Base-by-base conservation (phyloP, 2,113 vertebrate genomes). In the Pseudorhombus dupliciocellatus region DNA sequence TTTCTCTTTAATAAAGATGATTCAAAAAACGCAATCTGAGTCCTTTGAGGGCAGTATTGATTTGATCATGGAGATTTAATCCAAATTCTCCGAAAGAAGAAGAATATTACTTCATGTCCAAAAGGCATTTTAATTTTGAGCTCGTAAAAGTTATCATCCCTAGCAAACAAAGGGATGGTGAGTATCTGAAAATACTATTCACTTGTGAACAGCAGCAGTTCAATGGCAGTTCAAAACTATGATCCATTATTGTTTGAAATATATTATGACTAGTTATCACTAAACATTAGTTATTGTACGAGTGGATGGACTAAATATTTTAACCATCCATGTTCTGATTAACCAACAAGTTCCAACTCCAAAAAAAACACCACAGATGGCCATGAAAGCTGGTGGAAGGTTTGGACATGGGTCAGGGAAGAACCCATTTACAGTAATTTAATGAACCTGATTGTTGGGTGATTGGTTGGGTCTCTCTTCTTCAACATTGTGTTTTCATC, bases 21-120 rank as follows among this genome's bases (percentile, higher is more conserved):
- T 73, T 55, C 34, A 68, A 66, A 59, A 79, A 75, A 62, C 37
- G 53, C 11, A 73, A 75, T 71, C 48, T 73, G 34, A 56, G 75
- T 74, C 72, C 72, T 42, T 2, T 57, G 52, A 77, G 76, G 62
- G n/a, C 0, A 2, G 8, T 70, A 72, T 81, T 77, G 81, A 86
- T 89, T 85, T 83, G 61, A 75, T 66, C 18, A 37, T 75, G 53
- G 31, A 64, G 70, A 80, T 79, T 66, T 61, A 71, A 83, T 72
- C 64, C 59, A 72, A 59, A 70, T 72, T 66, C 63, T 76, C 73
- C 46, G 37, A 65, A 78, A 78, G 52, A 66, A 56, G 42, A 25
- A 46, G 21, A 65, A 56, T 74, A 68, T 70, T 48, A 75, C 78
- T 66, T 61, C 60, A 55, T 75, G 53, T 71, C 25, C 48, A 62